Base-by-base conservation (phyloP, 2,888 invertebrate species). In the Oxytorus armatus region DNA sequence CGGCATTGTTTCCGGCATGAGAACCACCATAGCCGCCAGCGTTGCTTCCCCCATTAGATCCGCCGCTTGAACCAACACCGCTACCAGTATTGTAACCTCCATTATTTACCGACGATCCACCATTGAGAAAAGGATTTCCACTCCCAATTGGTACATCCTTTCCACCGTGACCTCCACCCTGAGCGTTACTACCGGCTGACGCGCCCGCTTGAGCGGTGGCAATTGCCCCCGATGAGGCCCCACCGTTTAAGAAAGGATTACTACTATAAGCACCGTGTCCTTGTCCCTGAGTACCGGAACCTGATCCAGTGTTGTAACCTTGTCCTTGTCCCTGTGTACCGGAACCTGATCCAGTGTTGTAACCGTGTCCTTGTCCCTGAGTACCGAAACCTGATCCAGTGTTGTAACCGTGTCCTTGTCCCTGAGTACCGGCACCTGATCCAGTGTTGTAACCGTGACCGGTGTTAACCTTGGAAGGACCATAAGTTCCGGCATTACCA, bases 171-270 rank as follows among this genome's bases (percentile, higher is more conserved):
- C 65, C 65, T 3, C 3, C 16, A 18, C 23, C 47, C 11, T n/a
- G 29, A 3, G 16, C 14, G 51, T 74, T 76, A 55, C 63, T 55
- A 49, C 61, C 69, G 14, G 53, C 82, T 0, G 69, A 44, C 25
- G 81, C 78, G 66, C 55, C 72, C 14, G 77, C 75, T 25, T 79
- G 77, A 7, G 81, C 82, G 57, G 76, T 78, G 0, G 78, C 78
- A 21, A 36, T 63, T 1, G 70, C 69, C 14, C 57, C 66, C 1
- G 79, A 57, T 36, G 65, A 29, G 8, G 51, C 42, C 11, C 44
- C 74, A 44, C 75, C 73, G 44, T 81, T 77, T 49, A 84, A 59
- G 74, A 85, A 85, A 11, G 85, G 84, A 84, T 85, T 85, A 25
- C 76, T 57, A 1, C n/a, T 39, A 59, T 83, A 81, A 5, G 53